Conservation (phyloP, 2,888 invertebrate genomes). For the Leuctra nigra region DNA sequence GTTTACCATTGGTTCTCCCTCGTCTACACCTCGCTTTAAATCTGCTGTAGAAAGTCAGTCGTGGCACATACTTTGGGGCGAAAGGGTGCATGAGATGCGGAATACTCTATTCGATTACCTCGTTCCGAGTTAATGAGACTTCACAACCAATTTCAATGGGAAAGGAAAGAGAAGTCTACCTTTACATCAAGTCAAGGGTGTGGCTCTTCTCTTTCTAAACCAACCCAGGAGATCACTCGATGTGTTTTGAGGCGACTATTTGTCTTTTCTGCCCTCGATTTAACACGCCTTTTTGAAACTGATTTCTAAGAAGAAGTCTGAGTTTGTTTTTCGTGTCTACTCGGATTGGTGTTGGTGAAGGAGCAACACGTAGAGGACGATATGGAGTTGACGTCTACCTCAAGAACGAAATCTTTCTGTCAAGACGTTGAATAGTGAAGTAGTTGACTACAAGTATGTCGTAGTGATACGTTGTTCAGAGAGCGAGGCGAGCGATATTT, state of each 20-base stretch:
- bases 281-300: neutral
- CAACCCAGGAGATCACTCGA: neutral
- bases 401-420: too few relatives aligned
- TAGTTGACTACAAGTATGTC: too few relatives aligned
- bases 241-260: neutral
- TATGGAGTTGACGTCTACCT: too few relatives aligned
- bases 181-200: constrained; percentile 5
- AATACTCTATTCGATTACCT: constrained; percentile 11
- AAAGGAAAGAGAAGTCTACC: constrained; percentile 1
- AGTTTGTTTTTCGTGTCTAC: neutral
- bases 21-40: too few relatives aligned
- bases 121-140: constrained; percentile 4
- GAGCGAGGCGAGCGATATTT: too few relatives aligned
- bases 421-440: too few relatives aligned
- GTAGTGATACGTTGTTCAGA: too few relatives aligned
- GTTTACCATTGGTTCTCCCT: neutral
- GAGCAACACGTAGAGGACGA: neutral
- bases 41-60: neutral
- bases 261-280: constrained; percentile 3
- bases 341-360: neutral
- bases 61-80: neutral
- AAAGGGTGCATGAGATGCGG: neutral
- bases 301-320: neutral
- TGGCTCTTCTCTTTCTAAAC: constrained; percentile 1
- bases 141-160: constrained; percentile 35